Conservation (phyloP, 1,140 invertebrate genomes). For the Dicyema japonicum region DNA sequence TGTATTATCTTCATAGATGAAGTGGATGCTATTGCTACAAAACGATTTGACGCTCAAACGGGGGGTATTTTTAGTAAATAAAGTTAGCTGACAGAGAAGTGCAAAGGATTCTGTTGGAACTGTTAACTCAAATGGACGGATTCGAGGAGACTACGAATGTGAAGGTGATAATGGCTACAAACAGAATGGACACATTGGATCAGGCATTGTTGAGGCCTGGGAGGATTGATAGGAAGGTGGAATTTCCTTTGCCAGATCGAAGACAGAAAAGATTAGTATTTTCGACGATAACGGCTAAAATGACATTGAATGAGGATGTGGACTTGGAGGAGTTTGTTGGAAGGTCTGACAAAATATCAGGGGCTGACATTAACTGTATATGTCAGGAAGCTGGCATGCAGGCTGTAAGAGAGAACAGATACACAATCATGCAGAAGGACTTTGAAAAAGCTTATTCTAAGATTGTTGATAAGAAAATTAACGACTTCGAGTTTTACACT, state of each 20-base stretch:
- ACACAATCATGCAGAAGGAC: constrained; percentile 85
- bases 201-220: constrained; percentile 79
- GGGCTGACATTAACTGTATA: constrained; percentile 94
- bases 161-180: constrained; percentile 99
- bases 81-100: constrained; percentile 65
- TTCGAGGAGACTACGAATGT: constrained; percentile 99
- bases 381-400: constrained; percentile 85
- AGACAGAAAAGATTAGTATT: constrained; percentile 88
- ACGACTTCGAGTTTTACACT: too few relatives aligned
- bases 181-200: constrained; percentile 82
- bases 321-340: constrained; percentile 95
- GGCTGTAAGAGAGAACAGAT: constrained; percentile 85
- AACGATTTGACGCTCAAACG: constrained; percentile 88
- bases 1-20: constrained; percentile 83
- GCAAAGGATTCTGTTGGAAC: constrained; percentile 73
- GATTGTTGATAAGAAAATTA: too few relatives aligned
- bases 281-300: constrained; percentile 77
- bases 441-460: constrained; percentile 94
- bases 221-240: constrained; percentile 83
- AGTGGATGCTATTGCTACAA: constrained; percentile 90
- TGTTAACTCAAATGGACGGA: constrained; percentile 98
- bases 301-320: constrained; percentile 98
- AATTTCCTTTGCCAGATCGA: constrained; percentile 82
- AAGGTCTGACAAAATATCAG: constrained; percentile 78
- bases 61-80: constrained; percentile 23